Percentiles rank a stretch among this genome's conserved stretches.
Evolutionary conservation across 2,888 invertebrate genomes (phyloP).

Genomic region (Diogma glabrata): DNA sequence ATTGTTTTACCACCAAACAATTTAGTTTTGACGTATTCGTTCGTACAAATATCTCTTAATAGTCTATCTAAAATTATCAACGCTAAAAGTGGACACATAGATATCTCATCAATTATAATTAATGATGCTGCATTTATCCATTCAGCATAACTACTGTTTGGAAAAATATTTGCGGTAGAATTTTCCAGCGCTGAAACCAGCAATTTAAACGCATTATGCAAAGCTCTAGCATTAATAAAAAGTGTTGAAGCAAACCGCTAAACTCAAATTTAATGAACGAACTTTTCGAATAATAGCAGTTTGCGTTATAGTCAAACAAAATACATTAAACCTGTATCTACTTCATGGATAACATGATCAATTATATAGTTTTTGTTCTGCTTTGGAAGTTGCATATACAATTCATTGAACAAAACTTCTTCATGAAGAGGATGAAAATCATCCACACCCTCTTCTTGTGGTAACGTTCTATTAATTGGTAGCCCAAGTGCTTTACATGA

Average conservation of each 20-base stretch:
- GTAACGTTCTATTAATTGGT: no score
- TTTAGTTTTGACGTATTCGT: no score
- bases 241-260: slow-evolving; percentile 14
- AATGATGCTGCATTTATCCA: slow-evolving; percentile 4
- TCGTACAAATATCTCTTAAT: no score
- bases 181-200: slow-evolving; percentile 19
- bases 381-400: slow-evolving; percentile 4
- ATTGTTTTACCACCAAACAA: no score
- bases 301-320: slow-evolving; percentile 13
- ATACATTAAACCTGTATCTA: slow-evolving; percentile 12
- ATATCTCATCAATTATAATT: slow-evolving; percentile 10
- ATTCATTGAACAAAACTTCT: no score
- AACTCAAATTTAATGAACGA: slow-evolving; percentile 10
- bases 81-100: slow-evolving; percentile 13
- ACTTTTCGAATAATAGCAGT: slow-evolving; percentile 10
- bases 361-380: no score
- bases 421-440: no score
- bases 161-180: neutral
- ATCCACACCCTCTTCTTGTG: no score
- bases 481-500: neutral
- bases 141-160: neutral
- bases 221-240: slow-evolving; percentile 13
- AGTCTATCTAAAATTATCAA: no score
- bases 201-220: slow-evolving; percentile 16
- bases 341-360: slow-evolving; percentile 9